Conservation (phyloP, 2,113 vertebrate genomes). For the Heloderma charlesbogerti region DNA sequence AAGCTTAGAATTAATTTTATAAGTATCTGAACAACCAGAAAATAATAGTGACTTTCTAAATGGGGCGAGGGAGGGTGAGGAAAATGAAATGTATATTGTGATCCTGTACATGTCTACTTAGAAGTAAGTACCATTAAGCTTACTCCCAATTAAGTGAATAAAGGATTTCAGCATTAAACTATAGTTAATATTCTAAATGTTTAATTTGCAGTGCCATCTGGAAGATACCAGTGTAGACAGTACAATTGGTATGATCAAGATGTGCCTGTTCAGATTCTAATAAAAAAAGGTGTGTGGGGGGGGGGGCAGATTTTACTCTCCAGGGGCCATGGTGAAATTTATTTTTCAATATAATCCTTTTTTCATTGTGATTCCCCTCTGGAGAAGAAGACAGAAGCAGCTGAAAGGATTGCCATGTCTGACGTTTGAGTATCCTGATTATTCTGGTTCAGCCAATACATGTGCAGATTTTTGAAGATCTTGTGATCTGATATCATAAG, state of each 20-base stretch:
- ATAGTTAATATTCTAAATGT: conserved; percentile 57
- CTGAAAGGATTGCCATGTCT: conserved; percentile 50
- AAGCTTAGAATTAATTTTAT: conserved; percentile 56
- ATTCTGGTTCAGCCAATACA: conserved; percentile 52
- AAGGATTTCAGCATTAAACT: not conserved
- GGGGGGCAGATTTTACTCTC: conserved; percentile 34
- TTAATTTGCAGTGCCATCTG: conserved; percentile 61
- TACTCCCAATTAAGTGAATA: not conserved
- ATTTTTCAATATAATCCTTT: conserved; percentile 59
- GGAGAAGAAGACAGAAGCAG: conserved; percentile 51
- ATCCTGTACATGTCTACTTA: not conserved
- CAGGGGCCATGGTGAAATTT: conserved; percentile 47
- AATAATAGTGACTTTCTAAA: conserved; percentile 54
- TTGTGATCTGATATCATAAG: conserved; percentile 45
- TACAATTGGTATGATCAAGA: conserved; percentile 48
- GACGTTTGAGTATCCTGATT: conserved; percentile 52
- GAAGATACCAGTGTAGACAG: conserved; percentile 57
- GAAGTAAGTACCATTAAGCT: not conserved
- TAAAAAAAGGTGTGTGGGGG: conserved; percentile 32
- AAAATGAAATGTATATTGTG: conserved; percentile 56
- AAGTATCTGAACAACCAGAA: conserved; percentile 52
- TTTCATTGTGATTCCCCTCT: conserved; percentile 43
- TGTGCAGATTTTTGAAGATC: conserved; percentile 54
- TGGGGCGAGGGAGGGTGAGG: conserved; percentile 29
- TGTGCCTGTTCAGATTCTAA: conserved; percentile 43